phyloP scores from a whole-genome alignment of 2,888 invertebrate species.

The Tenthredo amoena region DNA sequence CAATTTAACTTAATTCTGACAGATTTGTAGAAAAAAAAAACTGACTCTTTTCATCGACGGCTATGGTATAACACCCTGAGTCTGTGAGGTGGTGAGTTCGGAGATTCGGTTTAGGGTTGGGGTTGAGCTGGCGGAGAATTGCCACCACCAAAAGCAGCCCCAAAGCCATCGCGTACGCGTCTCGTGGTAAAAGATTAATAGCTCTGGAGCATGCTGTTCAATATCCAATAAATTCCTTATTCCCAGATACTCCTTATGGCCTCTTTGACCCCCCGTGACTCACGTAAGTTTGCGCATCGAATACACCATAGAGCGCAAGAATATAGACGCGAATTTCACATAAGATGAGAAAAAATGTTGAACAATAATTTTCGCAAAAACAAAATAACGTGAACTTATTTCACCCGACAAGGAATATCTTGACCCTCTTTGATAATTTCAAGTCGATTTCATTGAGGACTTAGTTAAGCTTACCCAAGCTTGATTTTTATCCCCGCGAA shows the following conservation, averaged over 20 bases:
- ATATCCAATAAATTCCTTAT: constrained; percentile 53
- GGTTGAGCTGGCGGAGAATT: not conserved
- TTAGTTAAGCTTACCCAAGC: constrained; percentile 7
- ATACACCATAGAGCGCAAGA: not conserved
- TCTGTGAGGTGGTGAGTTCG: not conserved
- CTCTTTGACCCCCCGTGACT: constrained; percentile 11
- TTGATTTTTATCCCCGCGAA: constrained; percentile 31
- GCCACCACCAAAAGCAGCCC: constrained; percentile 35
- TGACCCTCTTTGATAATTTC: constrained; percentile 3
- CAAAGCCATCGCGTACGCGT: constrained; percentile 39
- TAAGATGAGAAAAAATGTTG: too few relatives aligned
- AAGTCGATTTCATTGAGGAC: constrained; percentile 5
- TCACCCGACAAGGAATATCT: not conserved
- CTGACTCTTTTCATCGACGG: not conserved
- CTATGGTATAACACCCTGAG: not conserved
- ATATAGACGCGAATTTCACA: not conserved
- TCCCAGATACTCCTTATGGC: constrained; percentile 15
- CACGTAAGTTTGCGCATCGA: constrained; percentile 16
- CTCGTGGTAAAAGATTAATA: constrained; percentile 50
- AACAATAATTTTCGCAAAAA: not conserved
- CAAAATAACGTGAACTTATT: not conserved
- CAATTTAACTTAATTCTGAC: not conserved
- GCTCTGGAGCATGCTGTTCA: constrained; percentile 45
- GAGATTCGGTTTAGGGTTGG: not conserved
- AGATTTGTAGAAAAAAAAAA: not conserved